These are phyloP conservation scores for Antheraea pernyi DNA, from an alignment of 1,140 invertebrate genomes.

Conservation along the genomic window DNA sequence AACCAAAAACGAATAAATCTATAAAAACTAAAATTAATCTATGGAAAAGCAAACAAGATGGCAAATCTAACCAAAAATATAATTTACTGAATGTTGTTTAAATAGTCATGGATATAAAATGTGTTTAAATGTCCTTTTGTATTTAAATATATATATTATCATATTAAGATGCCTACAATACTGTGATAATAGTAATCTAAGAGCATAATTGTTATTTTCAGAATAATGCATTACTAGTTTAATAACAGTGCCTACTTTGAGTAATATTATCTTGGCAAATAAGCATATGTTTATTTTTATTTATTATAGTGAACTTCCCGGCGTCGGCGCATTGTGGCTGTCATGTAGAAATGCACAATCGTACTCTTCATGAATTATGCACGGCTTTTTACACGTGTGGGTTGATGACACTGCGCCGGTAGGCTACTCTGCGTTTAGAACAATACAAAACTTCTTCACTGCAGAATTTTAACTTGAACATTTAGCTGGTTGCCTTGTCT, in stretches of 20 bases:
- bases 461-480: not conserved
- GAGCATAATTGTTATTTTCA: too few relatives aligned
- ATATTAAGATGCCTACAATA: too few relatives aligned
- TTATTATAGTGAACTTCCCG: slow-evolving; percentile 13
- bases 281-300: slow-evolving; percentile 9
- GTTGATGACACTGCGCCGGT: slow-evolving; percentile 41
- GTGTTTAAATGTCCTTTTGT: too few relatives aligned
- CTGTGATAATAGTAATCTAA: too few relatives aligned
- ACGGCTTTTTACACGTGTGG: slow-evolving; percentile 35
- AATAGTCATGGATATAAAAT: too few relatives aligned
- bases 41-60: too few relatives aligned
- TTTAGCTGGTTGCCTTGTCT: not conserved
- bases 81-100: too few relatives aligned
- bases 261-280: not conserved
- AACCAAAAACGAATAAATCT: too few relatives aligned
- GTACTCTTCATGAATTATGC: slow-evolving; percentile 48
- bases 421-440: slow-evolving; percentile 11
- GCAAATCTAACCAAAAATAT: too few relatives aligned
- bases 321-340: slow-evolving; percentile 12
- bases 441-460: slow-evolving; percentile 15
- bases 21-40: too few relatives aligned
- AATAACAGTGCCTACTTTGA: not conserved
- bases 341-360: slow-evolving; percentile 34
- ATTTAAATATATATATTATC: too few relatives aligned
- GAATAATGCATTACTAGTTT: too few relatives aligned